A percentile compares a stretch with the other conserved stretches of the same genome.
phyloP scores from a whole-genome alignment of 2,888 invertebrate genomes.

The Pediacus dermestoides region DNA sequence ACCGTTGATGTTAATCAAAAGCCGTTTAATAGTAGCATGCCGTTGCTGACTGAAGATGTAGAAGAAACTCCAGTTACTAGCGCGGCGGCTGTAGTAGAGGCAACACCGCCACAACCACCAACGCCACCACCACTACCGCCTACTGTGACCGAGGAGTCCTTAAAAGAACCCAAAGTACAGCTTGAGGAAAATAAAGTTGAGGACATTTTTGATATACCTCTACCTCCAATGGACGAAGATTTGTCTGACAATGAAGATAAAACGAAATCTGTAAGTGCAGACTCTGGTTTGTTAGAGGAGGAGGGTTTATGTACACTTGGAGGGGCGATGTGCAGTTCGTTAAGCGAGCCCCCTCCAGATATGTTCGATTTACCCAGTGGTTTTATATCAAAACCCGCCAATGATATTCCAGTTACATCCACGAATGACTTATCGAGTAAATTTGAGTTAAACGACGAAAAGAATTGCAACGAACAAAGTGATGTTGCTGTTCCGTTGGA shows the following conservation, averaged over 20 bases:
- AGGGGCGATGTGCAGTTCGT: conserved; percentile 47
- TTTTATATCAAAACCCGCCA: neutral
- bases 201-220: conserved; percentile 10
- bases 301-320: conserved; percentile 44
- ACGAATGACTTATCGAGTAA: neutral
- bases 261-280: no score
- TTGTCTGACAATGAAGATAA: no score
- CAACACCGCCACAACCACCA: no score
- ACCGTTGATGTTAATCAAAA: conserved; percentile 45
- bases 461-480: conserved; percentile 1
- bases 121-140: no score
- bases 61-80: conserved; percentile 17
- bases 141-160: no score
- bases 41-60: conserved; percentile 57
- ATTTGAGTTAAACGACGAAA: no score
- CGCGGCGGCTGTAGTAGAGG: neutral
- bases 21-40: conserved; percentile 54
- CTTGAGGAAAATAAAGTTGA: neutral
- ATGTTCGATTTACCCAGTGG: conserved; percentile 44
- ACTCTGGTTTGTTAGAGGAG: conserved; percentile 29
- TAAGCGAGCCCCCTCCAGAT: conserved; percentile 49
- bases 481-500: conserved; percentile 12
- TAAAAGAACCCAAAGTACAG: no score
- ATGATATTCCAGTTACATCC: neutral
- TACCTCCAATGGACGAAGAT: no score